phyloP scores from a whole-genome alignment of 2,113 vertebrate species.

The Gulo gulo region DNA sequence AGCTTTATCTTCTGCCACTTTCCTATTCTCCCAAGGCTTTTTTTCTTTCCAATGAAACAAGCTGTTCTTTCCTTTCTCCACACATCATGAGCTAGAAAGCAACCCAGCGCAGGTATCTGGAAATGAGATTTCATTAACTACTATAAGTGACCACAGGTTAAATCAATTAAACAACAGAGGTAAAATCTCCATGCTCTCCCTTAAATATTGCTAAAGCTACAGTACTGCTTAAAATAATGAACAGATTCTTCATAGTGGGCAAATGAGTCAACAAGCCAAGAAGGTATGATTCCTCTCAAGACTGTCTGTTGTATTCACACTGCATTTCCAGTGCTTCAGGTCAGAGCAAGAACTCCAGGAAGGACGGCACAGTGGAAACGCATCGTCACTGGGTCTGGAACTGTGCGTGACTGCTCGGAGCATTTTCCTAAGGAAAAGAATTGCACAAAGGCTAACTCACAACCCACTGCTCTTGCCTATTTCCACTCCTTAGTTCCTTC shows the following conservation, averaged over 20 bases:
- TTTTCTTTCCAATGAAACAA: slow-evolving; percentile 70
- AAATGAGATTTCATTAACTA: slow-evolving; percentile 70
- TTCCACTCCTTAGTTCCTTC: neutral
- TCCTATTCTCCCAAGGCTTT: neutral
- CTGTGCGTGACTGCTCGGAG: neutral
- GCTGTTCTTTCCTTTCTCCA: slow-evolving; percentile 70
- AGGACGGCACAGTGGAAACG: neutral
- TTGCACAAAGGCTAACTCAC: too few species aligned
- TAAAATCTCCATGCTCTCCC: slow-evolving; percentile 40
- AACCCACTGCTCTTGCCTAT: neutral
- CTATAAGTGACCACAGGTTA: slow-evolving; percentile 60
- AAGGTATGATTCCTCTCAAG: neutral
- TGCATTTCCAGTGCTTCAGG: neutral
- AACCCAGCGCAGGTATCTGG: neutral
- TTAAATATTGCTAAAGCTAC: neutral
- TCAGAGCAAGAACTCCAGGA: neutral
- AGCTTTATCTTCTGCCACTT: neutral
- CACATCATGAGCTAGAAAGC: slow-evolving; percentile 53
- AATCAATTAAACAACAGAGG: slow-evolving; percentile 66
- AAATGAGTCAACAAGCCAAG: neutral
- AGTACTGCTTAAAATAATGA: neutral
- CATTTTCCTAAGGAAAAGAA: neutral
- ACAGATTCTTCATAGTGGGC: neutral
- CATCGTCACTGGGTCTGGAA: neutral
- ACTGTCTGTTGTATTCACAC: neutral